phyloP scores from a whole-genome alignment of 2,888 invertebrate species.

The Buathra laborator region DNA sequence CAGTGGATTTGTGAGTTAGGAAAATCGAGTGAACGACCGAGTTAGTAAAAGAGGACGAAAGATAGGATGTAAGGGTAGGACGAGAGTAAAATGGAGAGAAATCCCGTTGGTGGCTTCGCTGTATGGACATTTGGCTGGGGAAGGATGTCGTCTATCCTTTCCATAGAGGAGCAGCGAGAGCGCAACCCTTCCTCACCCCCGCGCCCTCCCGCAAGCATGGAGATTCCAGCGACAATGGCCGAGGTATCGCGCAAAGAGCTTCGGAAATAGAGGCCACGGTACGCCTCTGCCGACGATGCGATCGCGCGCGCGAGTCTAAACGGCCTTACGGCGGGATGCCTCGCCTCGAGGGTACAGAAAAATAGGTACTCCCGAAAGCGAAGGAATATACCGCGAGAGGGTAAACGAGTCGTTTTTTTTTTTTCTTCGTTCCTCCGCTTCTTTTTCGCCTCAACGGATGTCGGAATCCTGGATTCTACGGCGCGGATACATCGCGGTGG shows the following conservation, averaged over 20 bases:
- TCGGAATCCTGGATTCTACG: not conserved
- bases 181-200: not conserved
- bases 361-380: conserved; percentile 45
- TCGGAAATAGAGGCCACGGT: conserved; percentile 52
- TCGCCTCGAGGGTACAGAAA: conserved; percentile 41
- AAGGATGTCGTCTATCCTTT: conserved; percentile 51
- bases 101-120: not conserved
- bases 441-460: conserved; percentile 17
- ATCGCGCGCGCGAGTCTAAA: conserved; percentile 51
- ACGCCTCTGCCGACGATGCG: conserved; percentile 2
- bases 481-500: conserved; percentile 21
- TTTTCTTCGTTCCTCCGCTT: conserved; percentile 12
- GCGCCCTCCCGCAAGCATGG: not conserved
- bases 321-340: conserved; percentile 35
- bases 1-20: conserved; percentile 15
- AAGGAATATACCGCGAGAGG: conserved; percentile 32
- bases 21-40: conserved; percentile 33
- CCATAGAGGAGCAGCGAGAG: conserved; percentile 18
- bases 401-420: not conserved
- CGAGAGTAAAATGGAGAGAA: conserved; percentile 15
- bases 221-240: conserved; percentile 59
- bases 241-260: conserved; percentile 58
- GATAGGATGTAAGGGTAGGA: conserved; percentile 25
- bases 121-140: conserved; percentile 52
- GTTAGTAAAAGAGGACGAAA: conserved; percentile 31